These are phyloP conservation scores for Cephus pulcher DNA, from an alignment of 2,888 invertebrate genomes.

Conservation along the genomic window DNA sequence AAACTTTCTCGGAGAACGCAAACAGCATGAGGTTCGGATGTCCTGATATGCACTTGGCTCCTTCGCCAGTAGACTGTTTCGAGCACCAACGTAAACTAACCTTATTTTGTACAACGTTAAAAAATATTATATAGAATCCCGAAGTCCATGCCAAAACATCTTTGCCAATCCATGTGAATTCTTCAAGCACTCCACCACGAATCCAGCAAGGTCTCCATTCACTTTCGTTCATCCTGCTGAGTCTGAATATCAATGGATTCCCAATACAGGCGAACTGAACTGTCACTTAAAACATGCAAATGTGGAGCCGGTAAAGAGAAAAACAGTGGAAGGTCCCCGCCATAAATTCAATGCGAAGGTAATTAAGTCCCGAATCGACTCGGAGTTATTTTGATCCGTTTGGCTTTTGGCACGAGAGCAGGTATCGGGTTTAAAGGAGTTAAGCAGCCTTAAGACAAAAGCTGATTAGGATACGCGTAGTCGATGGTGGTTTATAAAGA, in stretches of 20 bases:
- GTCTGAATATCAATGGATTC: background rate
- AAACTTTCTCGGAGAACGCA: constrained; percentile 74
- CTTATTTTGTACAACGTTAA: constrained; percentile 35
- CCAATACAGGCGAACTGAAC: background rate
- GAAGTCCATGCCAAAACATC: constrained; percentile 56
- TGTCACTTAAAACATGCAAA: background rate
- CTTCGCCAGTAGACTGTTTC: constrained; percentile 43
- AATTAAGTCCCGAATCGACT: background rate
- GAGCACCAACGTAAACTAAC: constrained; percentile 39
- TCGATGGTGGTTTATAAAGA: constrained; percentile 59
- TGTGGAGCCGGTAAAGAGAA: background rate
- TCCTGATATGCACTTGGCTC: constrained; percentile 51
- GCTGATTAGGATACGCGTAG: constrained; percentile 59
- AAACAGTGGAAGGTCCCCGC: background rate
- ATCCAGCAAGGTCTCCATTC: constrained; percentile 51
- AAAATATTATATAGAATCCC: constrained; percentile 51
- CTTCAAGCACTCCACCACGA: constrained; percentile 49
- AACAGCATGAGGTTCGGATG: constrained; percentile 66
- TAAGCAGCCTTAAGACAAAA: constrained; percentile 52
- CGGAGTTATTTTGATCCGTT: background rate
- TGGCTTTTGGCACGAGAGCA: background rate
- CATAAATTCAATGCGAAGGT: background rate
- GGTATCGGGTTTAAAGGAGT: background rate
- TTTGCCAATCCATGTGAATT: constrained; percentile 53
- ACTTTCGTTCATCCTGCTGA: constrained; percentile 21